Evolutionary conservation across 2,797 vertebrate genomes (phyloP), one percentile per base, ranked within the genome.

Genomic region (Melanotaenia parkinsoni): DNA sequence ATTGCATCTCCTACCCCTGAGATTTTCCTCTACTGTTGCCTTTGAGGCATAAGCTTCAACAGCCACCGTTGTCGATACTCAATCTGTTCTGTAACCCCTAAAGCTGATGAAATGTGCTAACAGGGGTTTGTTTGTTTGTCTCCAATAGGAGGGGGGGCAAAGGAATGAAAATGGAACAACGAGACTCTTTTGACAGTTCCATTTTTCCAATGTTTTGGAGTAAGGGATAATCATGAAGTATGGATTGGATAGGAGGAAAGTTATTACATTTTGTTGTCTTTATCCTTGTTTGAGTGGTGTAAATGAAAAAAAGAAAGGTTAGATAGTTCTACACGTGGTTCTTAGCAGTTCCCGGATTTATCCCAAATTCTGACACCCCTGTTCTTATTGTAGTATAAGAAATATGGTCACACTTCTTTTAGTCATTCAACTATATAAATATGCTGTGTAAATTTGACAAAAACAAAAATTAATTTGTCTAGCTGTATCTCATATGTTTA

Each of bases 61-160:
- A 86, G 89, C 89, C 88, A 87, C 77, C 64, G 67, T 83, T 90
- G 92, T 94, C 92, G 88, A 94, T 95, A 94, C 93, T 93, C 93
- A 94, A 94, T 94, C 93, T 94, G 91, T 92, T 91, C 91, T 90
- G 91, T 93, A 92, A 93, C 93, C 91, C 93, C 90, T 91, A 92
- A 94, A 93, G 90, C 91, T 93, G 90, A 91, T 92, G 90, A 92
- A 94, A 94, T 92, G 88, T 92, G 91, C 93, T 92, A 93, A 93
- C 92, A 87, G 91, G 90, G 89, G 83, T 92, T 89, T 89, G 90
- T 92, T 92, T 92, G 91, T 93, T 92, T 92, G 91, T 91, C 91
- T 91, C 86, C 76, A 82, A 86, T 14, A 4, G 38, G 13, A 13
- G 12, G 40, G 14, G 89, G 88, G 82, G 28, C 74, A 79, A 74